Base-by-base conservation (phyloP, 2,888 invertebrate genomes). In the Eupithecia abbreviata region DNA sequence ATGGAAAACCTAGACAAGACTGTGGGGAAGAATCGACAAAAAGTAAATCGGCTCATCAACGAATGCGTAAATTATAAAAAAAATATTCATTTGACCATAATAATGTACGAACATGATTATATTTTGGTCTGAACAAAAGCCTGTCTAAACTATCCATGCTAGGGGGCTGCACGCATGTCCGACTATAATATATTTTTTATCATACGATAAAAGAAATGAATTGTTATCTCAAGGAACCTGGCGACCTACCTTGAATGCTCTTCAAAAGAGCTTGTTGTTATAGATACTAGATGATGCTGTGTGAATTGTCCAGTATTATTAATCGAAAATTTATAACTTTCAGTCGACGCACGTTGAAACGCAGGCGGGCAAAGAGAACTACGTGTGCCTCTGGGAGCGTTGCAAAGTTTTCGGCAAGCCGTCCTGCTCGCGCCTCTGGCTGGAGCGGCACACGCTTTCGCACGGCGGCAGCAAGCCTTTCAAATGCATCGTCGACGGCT, bases 391-490 rank as follows among this genome's bases (percentile, higher is more conserved):
- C 75, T 99, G 99, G 99, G 96, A 97, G 85, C 98, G 97, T 72
- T 99, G 99, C 95, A 99, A 99, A 91, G 99, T 99, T 66, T 98
- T 98, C 89, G 98, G 98, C 82, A 97, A 98, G 89, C 97, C 97
- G 55, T 99, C 99, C 10, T 98, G 98, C 89, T 98, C 98, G 7
- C 96, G 98, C 75, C 97, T 98, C 75, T 99, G 99, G 99, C 94
- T 99, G 82, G 98, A 99, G 90, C 96, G 99, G 70, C 99, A 99
- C 93, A 98, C 99, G 68, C 94, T 98, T 71, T 97, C 97, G 0
- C 99, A 99, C 92, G 97, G 98, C 76, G 98, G 98, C 68, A 98
- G 98, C 92, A 98, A 99, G 90, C 98, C 98, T 43, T 99, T 98
- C 95, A 97, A 98, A 87, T 99, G 99, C 94, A 99, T 99, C 90